phyloP scores from a whole-genome alignment of 2,113 vertebrate genomes.

The Alectura lathami region DNA sequence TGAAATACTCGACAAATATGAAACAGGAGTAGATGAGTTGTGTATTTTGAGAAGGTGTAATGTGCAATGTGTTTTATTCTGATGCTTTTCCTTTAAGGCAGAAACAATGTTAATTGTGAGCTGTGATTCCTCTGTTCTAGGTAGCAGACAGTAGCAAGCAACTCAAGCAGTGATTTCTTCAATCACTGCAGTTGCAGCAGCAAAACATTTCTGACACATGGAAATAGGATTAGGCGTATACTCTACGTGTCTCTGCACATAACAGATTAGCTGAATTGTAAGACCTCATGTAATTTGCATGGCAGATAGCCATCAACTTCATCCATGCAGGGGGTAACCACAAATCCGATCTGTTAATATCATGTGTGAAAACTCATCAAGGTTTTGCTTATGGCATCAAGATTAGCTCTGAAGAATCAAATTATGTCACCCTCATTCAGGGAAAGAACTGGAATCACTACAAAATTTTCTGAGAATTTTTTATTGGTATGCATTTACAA shows the following conservation, averaged over 20 bases:
- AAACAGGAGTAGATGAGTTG: neutral
- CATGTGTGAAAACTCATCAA: neutral
- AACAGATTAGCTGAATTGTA: neutral
- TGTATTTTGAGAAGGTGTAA: neutral
- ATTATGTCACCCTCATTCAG: neutral
- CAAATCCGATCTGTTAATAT: neutral
- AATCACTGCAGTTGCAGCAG: neutral
- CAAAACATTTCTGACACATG: neutral
- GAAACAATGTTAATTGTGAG: neutral
- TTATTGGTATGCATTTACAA: neutral
- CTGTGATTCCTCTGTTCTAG: neutral
- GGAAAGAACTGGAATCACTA: neutral
- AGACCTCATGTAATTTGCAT: neutral
- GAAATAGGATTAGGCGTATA: neutral
- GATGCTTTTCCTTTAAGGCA: neutral
- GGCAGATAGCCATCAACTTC: neutral
- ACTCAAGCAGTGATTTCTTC: neutral
- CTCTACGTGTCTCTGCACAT: neutral
- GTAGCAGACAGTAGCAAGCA: neutral
- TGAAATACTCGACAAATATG: neutral
- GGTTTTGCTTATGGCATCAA: neutral
- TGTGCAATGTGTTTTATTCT: neutral
- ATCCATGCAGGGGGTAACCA: neutral
- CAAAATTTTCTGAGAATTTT: neutral
- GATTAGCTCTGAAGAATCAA: neutral